Percentiles rank a stretch among this genome's conserved stretches.
These are phyloP conservation scores for Cheirogaleus medius DNA, from an alignment of 2,113 vertebrate genomes.

Conservation along the genomic window DNA sequence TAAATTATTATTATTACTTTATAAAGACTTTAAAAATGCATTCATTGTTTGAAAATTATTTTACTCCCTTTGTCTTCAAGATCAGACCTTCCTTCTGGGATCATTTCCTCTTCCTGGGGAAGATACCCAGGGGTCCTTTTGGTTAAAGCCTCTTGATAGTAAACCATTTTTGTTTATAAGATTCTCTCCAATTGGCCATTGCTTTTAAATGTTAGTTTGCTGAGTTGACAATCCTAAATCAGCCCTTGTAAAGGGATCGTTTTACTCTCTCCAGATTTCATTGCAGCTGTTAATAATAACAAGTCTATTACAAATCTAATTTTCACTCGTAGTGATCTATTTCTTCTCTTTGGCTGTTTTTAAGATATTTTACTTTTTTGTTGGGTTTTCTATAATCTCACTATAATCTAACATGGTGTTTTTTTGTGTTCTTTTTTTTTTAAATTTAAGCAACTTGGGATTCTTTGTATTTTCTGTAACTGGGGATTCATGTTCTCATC, in stretches of 20 bases:
- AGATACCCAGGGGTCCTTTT: neutral
- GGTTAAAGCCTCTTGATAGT: neutral
- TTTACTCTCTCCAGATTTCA: neutral
- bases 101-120: neutral
- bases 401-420: neutral
- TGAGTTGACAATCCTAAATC: neutral
- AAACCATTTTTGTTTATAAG: neutral
- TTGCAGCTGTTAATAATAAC: accelerated
- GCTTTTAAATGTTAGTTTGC: neutral
- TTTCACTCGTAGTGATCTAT: neutral
- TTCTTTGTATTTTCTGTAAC: neutral
- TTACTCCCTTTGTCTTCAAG: neutral
- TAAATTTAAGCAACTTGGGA: neutral
- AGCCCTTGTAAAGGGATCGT: neutral
- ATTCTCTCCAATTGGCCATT: neutral
- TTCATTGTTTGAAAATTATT: neutral
- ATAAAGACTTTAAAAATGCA: neutral
- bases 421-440: neutral
- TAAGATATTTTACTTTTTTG: neutral
- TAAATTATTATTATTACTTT: neutral
- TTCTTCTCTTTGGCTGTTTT: neutral
- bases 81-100: neutral
- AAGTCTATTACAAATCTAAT: neutral
- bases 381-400: neutral
- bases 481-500: neutral